Base-by-base conservation (phyloP, 2,113 vertebrate species). In the Notarius lentiginosus region DNA sequence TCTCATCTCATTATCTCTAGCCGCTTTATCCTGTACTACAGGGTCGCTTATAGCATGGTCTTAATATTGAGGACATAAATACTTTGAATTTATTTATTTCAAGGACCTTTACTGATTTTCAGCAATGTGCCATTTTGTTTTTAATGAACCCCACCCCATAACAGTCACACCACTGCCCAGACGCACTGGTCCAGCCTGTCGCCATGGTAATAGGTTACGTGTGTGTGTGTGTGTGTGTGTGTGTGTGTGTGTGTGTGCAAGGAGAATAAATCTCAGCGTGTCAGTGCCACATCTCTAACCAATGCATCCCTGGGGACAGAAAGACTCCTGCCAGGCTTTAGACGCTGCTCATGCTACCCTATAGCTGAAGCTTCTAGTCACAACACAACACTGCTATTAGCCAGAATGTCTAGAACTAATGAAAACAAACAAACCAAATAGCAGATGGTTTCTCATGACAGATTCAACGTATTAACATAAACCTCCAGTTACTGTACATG, bases 121-220 rank as follows among this genome's bases (percentile, higher is more conserved):
- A 58, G 77, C n/a, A 79, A 55, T 63, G 60, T 79, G 76, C 49
- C 77, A 58, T 79, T 30, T 58, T 58, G n/a, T 58, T 58, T 51
- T 79, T 60, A 20, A 30, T 55, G 49, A 79, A 80, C 79, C 79
- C 65, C 61, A 65, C 61, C 82, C 65, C 27, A 66, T n/a, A 56
- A 30, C 15, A 70, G 49, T 41, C 65, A 70, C 65, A 56, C 51
- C 65, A 41, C 82, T 58, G 82, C 75, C 85, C 66, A 83, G 88
- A 85, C 72, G 53, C 55, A 79, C 49, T 49, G 75, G 86, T 82
- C 84, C 56, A 84, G 77, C 84, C 47, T 86, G 89, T 90, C 87
- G 51, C 89, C 87, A 90, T 87, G 85, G 89, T 79, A 87, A 90
- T 82, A 41, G 79, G 60, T 79, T 86, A 63, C 11, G 75, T 55